Evolutionary conservation across 2,888 invertebrate genomes (phyloP), one percentile per base, ranked within the genome.

Genomic region (Odontocolon sp.): DNA sequence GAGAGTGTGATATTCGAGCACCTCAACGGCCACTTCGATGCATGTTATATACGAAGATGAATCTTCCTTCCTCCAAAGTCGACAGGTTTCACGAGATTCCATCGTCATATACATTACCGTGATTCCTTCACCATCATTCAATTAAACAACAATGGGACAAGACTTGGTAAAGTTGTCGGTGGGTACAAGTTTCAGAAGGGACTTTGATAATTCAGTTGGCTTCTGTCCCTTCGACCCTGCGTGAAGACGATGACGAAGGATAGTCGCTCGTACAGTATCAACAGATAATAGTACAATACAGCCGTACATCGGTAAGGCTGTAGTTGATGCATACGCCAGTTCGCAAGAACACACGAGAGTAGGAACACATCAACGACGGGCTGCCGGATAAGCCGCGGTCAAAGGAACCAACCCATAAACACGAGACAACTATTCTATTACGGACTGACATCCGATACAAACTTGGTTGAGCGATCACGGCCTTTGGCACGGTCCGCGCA

Each of bases 401-500:
- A 83, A 85, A 85, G 83, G 84, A 85, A 84, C 84, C 81, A 82
- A 75, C 71, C 82, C 83, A 83, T 83, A 85, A 87, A 87, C 85
- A 85, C 84, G 80, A 85, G 86, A 85, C 84, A 85, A 89, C 88
- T 88, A 88, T 89, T 89, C 88, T 87, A 86, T 89, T 88, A 89
- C 86, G 83, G 78, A 84, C 86, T 87, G 90, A 88, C 89, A 88
- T 89, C 84, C 85, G 89, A 90, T 89, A 87, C 88, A 88, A 89
- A 87, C 84, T 90, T 86, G 86, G 82, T 80, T 85, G 87, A 87
- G 85, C 84, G 87, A 88, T 88, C 88, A 84, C 84, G 85, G 84
- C 83, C 83, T 86, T 84, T 81, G 82, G 75, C 80, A 78, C 79
- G 80, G 80, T 80, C 82, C 81, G 80, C 79, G 80, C 80, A 79